Base-by-base conservation (phyloP, 2,888 invertebrate genomes). In the Nymphalis c-album region DNA sequence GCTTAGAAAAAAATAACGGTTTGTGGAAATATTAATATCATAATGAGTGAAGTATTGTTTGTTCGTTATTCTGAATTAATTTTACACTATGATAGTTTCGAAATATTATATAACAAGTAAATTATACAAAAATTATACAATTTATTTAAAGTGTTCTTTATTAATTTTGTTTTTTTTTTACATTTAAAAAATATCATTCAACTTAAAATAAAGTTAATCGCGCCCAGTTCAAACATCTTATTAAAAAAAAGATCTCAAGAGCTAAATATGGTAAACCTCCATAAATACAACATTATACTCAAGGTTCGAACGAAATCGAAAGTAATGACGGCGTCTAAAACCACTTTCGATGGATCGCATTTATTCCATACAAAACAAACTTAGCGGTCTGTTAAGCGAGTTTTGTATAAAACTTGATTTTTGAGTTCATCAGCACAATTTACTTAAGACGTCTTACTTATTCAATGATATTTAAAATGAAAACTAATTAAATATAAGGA, bases 281-380 rank as follows among this genome's bases (percentile, higher is more conserved):
- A 72, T 72, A 71, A 73, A 55, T 58, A 26, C 55, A 59, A 48
- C 58, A 68, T 70, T 66, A 68, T 67, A 68, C 65, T 67, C 71
- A 67, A 62, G 71, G 71, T 65, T 70, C 68, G 48, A 71, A 71
- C 53, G 73, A 76, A 76, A 77, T 73, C 63, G 76, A 77, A 76
- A 77, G 76, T 74, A 68, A 71, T 66, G 66, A 71, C 64, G 66
- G 22, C 59, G 50, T 60, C 62, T 62, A 63, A 75, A 74, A 73
- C 74, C 77, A 76, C 77, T 77, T 76, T 77, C 77, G 76, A 73
- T 76, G 70, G 60, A 55, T 66, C 71, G 57, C 68, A 67, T 62
- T 69, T 67, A 50, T 35, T 20, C 47, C 13, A 48, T 67, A 68
- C 26, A 55, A 50, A 73, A 71, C 68, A 69, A 66, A 71, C 57